Conservation (phyloP, 1,140 invertebrate genomes). For the Microplitis demolitor region DNA sequence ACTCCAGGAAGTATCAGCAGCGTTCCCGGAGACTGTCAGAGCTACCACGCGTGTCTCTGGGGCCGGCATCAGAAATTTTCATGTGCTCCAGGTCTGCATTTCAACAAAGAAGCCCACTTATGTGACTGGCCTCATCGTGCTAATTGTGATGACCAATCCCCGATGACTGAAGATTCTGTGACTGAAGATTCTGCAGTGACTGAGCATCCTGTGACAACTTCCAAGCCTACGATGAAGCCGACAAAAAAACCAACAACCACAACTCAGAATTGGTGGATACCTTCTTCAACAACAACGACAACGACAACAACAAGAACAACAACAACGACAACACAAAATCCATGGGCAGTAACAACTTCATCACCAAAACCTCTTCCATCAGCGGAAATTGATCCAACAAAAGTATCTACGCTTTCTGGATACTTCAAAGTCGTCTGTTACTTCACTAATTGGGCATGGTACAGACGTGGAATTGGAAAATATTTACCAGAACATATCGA, state of each 20-base stretch:
- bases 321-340: slow-evolving; percentile 38
- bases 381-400: slow-evolving; percentile 50
- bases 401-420: slow-evolving; percentile 52
- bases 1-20: slow-evolving; percentile 68
- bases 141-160: slow-evolving; percentile 62
- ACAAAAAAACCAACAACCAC: slow-evolving; percentile 38
- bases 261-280: slow-evolving; percentile 36
- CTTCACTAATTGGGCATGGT: slow-evolving; percentile 95
- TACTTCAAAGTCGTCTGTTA: slow-evolving; percentile 73
- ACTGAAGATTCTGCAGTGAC: slow-evolving; percentile 5
- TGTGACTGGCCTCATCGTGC: slow-evolving; percentile 83
- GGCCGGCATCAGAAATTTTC: slow-evolving; percentile 73
- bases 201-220: background rate
- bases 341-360: slow-evolving; percentile 28
- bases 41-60: slow-evolving; percentile 80
- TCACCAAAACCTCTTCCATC: slow-evolving; percentile 38
- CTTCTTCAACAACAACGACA: slow-evolving; percentile 30
- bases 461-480: slow-evolving; percentile 79
- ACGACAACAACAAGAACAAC: slow-evolving; percentile 33
- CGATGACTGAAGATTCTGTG: no score
- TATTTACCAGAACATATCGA: slow-evolving; percentile 86
- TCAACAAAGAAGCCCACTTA: slow-evolving; percentile 71
- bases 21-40: slow-evolving; percentile 72
- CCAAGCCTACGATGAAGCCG: slow-evolving; percentile 45
- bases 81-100: slow-evolving; percentile 78